Base-by-base conservation (phyloP, 2,888 invertebrate species). In the Chrysolina americana region DNA sequence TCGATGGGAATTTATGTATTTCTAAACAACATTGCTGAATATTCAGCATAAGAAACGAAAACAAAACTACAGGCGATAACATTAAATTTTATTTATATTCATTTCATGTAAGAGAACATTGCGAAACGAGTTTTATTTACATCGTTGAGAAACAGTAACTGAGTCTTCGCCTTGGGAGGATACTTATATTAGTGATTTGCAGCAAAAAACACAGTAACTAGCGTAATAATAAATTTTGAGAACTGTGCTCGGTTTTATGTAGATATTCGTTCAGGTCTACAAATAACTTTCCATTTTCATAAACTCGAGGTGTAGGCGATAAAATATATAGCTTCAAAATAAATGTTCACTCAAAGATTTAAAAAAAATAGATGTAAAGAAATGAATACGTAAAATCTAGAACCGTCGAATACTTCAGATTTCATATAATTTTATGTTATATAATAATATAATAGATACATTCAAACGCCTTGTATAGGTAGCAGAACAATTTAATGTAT, bases 71-170 rank as follows among this genome's bases (percentile, higher is more conserved):
- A 50, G 71, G 77, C 75, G 76, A 80, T 80, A 80, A 78, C 80
- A 75, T 73, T 79, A 79, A 79, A 80, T 80, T 76, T 71, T 79
- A 77, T 71, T 69, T 71, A 75, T 77, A 80, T 80, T 76, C 75
- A 79, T 80, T 78, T 66, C 71, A 73, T 75, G 72, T 70, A 70
- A 75, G 70, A 70, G 75, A 70, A 62, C 75, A 75, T 71, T 74
- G 73, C 70, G 71, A 80, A 79, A 80, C 80, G 73, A 74, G 80
- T 80, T 78, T 80, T 77, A 77, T 79, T 80, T 75, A 71, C 76
- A 71, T 68, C 74, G 53, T 76, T 73, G 15, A 44, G 17, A n/a
- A 68, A 41, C 28, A 41, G 68, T 68, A 53, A 68, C 68, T 68
- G 68, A 65, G 41, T 50, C 56, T 68, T 17, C 21, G 41, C 53